Evolutionary conservation across 2,888 invertebrate genomes (phyloP).

Genomic region (Pantelozetes paolii): DNA sequence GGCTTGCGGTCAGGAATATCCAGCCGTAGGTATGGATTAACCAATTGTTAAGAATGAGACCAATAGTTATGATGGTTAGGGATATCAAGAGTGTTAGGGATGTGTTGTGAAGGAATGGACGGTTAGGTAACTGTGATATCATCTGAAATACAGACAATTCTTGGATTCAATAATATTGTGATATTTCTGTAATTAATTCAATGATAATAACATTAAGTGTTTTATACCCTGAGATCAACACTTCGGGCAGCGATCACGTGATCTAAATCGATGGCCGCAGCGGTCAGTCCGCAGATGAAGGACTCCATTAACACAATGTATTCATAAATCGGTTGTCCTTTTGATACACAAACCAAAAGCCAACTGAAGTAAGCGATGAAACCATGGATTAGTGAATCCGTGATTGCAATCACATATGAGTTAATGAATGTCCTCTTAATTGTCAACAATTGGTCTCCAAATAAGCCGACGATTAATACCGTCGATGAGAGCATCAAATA

Average conservation of each 20-base stretch:
- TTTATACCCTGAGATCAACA: conserved; percentile 25
- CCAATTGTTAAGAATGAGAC: conserved; percentile 21
- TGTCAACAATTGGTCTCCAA: neutral
- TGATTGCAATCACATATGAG: conserved; percentile 19
- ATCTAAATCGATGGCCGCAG: conserved; percentile 37
- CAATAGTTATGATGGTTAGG: neutral
- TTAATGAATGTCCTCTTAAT: neutral
- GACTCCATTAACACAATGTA: neutral
- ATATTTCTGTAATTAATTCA: neutral
- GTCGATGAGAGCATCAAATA: neutral
- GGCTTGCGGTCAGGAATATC: conserved; percentile 31
- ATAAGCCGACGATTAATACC: neutral
- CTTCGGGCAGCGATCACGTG: conserved; percentile 33
- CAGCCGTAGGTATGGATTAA: conserved; percentile 27
- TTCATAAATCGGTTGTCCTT: neutral
- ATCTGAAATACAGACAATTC: neutral
- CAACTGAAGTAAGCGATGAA: conserved; percentile 19
- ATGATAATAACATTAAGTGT: neutral
- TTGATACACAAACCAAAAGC: neutral
- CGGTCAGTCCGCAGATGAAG: conserved; percentile 8
- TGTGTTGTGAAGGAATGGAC: conserved; percentile 39
- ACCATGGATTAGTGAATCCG: conserved; percentile 26
- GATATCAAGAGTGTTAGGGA: conserved; percentile 17
- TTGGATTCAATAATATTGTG: too few relatives aligned
- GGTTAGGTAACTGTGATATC: neutral